phyloP scores from a whole-genome alignment of 2,888 invertebrate genomes.

The Tenthredo distinguenda region DNA sequence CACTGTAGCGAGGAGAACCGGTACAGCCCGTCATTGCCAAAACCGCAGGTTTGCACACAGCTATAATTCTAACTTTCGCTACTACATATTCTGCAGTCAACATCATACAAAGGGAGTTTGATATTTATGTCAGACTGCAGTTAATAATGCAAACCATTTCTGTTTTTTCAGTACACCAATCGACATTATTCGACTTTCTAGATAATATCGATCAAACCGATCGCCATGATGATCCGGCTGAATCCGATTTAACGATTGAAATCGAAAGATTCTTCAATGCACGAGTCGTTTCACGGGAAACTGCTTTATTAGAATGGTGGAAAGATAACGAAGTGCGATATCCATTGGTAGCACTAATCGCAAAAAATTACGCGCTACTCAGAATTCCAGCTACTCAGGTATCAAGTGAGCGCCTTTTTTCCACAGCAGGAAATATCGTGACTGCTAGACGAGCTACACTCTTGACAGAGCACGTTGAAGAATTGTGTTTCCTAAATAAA shows the following conservation, averaged over 20 bases:
- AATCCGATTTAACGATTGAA: conserved; percentile 22
- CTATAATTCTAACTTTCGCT: background rate
- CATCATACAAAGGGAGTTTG: background rate
- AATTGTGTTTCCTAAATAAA: conserved; percentile 44
- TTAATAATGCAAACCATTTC: background rate
- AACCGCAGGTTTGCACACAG: background rate
- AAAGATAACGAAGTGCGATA: conserved; percentile 4
- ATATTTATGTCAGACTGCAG: conserved; percentile 12
- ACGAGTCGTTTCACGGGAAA: conserved; percentile 5
- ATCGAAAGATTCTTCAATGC: conserved; percentile 1
- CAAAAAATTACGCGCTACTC: conserved; percentile 38
- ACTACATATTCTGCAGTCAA: background rate
- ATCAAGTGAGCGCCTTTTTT: conserved; percentile 51
- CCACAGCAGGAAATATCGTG: conserved; percentile 53
- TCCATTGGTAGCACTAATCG: conserved; percentile 19
- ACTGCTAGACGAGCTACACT: conserved; percentile 47
- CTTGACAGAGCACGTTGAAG: conserved; percentile 47
- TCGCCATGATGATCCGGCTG: conserved; percentile 21
- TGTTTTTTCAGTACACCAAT: background rate
- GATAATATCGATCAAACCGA: conserved; percentile 42
- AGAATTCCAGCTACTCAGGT: conserved; percentile 49
- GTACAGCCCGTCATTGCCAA: background rate
- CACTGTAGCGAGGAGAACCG: background rate
- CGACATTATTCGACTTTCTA: conserved; percentile 38
- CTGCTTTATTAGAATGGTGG: conserved; percentile 21